Conservation (phyloP, 2,113 vertebrate genomes). For the Notarius quadriscutis region DNA sequence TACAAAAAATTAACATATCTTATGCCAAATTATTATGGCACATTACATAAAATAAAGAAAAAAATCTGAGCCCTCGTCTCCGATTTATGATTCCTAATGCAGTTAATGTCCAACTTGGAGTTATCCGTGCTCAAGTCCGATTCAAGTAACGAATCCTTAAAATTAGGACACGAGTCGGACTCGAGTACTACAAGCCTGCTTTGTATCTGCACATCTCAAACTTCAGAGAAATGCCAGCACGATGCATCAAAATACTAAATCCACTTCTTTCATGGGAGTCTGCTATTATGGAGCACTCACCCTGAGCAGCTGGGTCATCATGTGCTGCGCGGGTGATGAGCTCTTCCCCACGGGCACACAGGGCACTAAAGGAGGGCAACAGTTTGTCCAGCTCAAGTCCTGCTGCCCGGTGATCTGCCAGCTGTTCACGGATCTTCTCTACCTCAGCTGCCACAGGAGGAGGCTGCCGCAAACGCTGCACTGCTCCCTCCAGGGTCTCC, state of each 20-base stretch:
- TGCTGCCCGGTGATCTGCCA: slow-evolving; percentile 87
- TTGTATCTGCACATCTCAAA: not conserved
- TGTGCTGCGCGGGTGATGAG: slow-evolving; percentile 86
- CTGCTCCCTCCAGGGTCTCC: slow-evolving; percentile 89
- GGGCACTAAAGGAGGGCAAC: slow-evolving; percentile 91
- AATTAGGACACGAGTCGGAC: too few relatives aligned
- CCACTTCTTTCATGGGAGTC: not conserved
- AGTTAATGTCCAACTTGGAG: too few relatives aligned
- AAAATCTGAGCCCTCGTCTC: too few relatives aligned
- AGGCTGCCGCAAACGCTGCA: slow-evolving; percentile 84
- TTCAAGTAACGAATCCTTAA: too few relatives aligned
- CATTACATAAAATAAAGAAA: too few relatives aligned
- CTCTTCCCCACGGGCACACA: slow-evolving; percentile 89
- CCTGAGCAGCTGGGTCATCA: slow-evolving; percentile 90
- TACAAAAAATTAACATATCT: too few relatives aligned
- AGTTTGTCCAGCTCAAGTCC: slow-evolving; percentile 94
- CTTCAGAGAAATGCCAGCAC: not conserved
- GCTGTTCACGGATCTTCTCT: slow-evolving; percentile 97
- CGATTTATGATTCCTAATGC: too few relatives aligned
- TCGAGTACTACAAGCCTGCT: too few relatives aligned
- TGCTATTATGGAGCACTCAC: slow-evolving; percentile 63
- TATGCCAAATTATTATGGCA: too few relatives aligned
- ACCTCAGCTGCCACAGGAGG: slow-evolving; percentile 94
- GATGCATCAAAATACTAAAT: not conserved
- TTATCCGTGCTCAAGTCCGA: too few relatives aligned